These are phyloP conservation scores for Aegithalos caudatus DNA, from an alignment of 2,113 vertebrate genomes.

Conservation along the genomic window DNA sequence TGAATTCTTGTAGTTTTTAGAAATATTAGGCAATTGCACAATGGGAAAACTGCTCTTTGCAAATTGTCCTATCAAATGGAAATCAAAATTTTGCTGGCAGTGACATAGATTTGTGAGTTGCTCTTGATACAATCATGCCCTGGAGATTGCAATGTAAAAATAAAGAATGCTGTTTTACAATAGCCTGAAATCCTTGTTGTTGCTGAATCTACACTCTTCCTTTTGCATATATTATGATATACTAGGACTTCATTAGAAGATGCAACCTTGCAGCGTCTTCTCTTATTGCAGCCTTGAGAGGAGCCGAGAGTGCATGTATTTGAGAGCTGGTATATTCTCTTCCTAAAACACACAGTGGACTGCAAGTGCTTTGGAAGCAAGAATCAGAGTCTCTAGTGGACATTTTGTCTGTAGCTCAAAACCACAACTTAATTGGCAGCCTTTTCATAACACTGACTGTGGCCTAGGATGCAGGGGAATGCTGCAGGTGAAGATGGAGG, in stretches of 20 bases:
- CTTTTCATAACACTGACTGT: conserved; percentile 13
- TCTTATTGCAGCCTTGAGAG: background rate
- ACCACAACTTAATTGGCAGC: conserved; percentile 43
- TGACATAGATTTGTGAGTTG: conserved; percentile 3
- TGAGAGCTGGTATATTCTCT: background rate
- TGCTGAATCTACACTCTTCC: background rate
- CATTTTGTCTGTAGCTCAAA: conserved; percentile 37
- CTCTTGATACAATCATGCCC: background rate
- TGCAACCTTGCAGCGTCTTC: background rate
- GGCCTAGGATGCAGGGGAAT: background rate
- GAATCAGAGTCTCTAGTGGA: conserved; percentile 32
- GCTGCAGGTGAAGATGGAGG: background rate
- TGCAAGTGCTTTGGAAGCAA: conserved; percentile 17
- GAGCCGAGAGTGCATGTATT: background rate
- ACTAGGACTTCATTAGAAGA: background rate
- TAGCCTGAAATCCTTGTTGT: background rate
- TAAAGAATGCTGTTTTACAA: background rate
- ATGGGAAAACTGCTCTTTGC: background rate
- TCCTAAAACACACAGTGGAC: background rate
- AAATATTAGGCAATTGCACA: background rate
- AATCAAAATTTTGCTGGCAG: conserved; percentile 33
- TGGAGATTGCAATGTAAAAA: conserved; percentile 17
- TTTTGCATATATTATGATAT: background rate
- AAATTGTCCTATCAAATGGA: conserved; percentile 28
- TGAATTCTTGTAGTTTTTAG: background rate